Evolutionary conservation across 2,113 vertebrate genomes (phyloP), one percentile per base, ranked within the genome.

Genomic region (Aythya baeri): DNA sequence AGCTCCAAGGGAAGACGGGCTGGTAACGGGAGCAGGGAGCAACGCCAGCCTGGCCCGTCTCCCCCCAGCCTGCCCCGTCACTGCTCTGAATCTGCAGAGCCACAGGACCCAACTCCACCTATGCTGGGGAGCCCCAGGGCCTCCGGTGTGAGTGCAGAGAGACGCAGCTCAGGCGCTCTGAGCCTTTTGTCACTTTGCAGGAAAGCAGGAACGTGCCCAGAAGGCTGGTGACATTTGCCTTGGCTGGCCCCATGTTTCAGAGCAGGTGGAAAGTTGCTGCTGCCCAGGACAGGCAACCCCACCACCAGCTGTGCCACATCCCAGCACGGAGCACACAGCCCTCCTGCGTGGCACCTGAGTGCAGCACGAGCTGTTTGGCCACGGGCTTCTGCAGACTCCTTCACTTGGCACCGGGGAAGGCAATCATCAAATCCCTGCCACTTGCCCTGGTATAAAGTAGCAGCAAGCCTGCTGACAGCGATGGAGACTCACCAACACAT

Each of bases 21-120:
- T n/a, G n/a, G 46, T 2, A 15, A 74, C 0, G 7, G 72, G 57
- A 74, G 50, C 72, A 17, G 54, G 32, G 41, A 50, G 11, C 1
- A 1, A 57, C 27, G 21, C 41, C 55, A 5, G 2, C 46, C 58
- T 2, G 0, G 36, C 52, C 52, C 0, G 0, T 54, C 27, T 52
- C 32, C 13, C 20, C 21, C 13, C 6, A 50, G 4, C 38, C 59
- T 17, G 15, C 18, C 59, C 31, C 5, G 2, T 49, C 3, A 1
- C 16, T 50, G 13, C 22, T 58, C 22, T 0, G 1, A 10, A 31
- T 21, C 44, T 26, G 46, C 11, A 7, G 74, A 52, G 36, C 50
- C 1, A 1, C 1, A 3, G 66, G 76, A 66, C 38, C 29, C 76
- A 41, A 38, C 58, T 54, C 71, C 58, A 55, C 81, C 65, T 71